Base-by-base conservation (phyloP, 2,888 invertebrate genomes). In the Pandemis heparana region DNA sequence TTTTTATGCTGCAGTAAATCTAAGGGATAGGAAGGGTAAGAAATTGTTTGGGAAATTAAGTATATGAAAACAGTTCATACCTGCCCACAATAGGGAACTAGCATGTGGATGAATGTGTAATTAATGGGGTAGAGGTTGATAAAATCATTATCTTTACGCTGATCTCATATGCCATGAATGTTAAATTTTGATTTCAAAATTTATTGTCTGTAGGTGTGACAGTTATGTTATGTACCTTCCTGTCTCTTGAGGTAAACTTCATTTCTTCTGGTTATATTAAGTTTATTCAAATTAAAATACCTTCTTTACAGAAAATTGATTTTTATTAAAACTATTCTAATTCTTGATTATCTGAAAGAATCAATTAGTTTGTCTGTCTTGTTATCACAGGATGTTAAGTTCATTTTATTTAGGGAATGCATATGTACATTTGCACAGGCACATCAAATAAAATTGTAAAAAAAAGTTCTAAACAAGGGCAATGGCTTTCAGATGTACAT, bases 111-210 rank as follows among this genome's bases (percentile, higher is more conserved):
- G 72, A 63, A 68, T 56, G 62, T 62, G 46, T 48, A 48, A 43
- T 53, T 43, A 23, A 43, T 43, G 56, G 53, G 41, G 62, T 68
- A 48, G 53, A 67, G 67, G 38, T 62, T 68, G 0, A 51, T 38
- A 46, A 41, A 32, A 32, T 32, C 2, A 23, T 23, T 23, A 23
- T 51, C 5, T 63, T 73, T 69, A 59, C 41, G 62, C 66, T 69
- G 68, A 73, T 73, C 73, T 73, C 73, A 56, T 65, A 38, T 63
- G 71, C 63, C 39, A 53, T 73, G 59, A 69, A 73, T 73, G 68
- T 63, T 46, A 38, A 48, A 67, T 51, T 18, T 41, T 16, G 39
- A 48, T 62, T 56, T 43, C 53, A 61, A 61, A 61, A 60, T 14
- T 66, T 46, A 46, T 46, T 38, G 59, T 61, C 23, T 53, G 62